Percentiles rank a stretch among this genome's conserved stretches.
phyloP scores from a whole-genome alignment of 2,113 vertebrate species.

The Pyxicephalus adspersus region DNA sequence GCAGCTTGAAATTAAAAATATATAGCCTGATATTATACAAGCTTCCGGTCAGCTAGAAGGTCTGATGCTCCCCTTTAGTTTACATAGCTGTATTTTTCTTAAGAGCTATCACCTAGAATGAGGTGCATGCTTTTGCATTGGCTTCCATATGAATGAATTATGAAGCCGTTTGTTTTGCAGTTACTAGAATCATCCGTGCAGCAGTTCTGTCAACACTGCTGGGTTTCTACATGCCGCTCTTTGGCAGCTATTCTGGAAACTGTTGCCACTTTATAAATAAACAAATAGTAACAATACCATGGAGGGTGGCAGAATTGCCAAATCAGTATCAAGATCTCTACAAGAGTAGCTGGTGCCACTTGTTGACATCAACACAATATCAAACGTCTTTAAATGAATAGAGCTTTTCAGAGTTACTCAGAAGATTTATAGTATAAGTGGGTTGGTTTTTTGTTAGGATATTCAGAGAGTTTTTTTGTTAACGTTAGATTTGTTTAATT shows the following conservation, averaged over 20 bases:
- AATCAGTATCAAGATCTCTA: conserved; percentile 8
- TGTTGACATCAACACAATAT: background rate
- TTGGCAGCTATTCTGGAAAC: conserved; percentile 28
- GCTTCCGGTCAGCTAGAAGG: no score
- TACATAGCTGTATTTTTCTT: no score
- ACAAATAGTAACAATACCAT: conserved; percentile 29
- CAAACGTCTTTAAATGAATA: background rate
- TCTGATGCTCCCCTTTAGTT: no score
- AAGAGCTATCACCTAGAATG: no score
- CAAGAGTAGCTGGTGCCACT: background rate
- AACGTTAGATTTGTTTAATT: no score
- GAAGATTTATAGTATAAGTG: no score
- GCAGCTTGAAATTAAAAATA: no score
- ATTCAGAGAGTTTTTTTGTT: no score
- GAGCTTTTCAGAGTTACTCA: no score
- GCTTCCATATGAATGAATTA: conserved; percentile 8
- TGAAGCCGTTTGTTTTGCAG: background rate
- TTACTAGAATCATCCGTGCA: conserved; percentile 26
- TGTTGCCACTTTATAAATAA: conserved; percentile 34
- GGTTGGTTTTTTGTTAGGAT: no score
- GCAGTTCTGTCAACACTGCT: conserved; percentile 31
- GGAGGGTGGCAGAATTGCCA: background rate
- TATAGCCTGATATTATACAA: no score
- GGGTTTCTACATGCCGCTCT: conserved; percentile 1
- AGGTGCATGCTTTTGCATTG: no score